Evolutionary conservation across 1,140 invertebrate genomes (phyloP).

Genomic region (Neodiprion lecontei): DNA sequence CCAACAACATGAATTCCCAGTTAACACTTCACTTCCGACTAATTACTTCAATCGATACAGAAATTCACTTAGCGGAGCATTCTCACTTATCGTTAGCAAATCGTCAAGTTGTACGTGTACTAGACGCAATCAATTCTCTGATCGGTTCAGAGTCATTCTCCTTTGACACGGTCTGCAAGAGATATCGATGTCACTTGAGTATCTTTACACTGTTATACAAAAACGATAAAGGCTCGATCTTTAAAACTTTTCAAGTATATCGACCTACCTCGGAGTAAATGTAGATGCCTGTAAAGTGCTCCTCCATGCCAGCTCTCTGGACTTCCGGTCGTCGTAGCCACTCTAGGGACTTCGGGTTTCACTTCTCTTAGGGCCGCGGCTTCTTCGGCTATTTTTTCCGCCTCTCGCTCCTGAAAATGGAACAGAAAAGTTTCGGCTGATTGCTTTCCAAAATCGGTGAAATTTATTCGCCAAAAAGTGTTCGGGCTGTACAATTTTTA

Average conservation of each 20-base stretch:
- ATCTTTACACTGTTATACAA: no score
- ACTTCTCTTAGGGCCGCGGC: slow-evolving; percentile 42
- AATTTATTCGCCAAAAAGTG: neutral
- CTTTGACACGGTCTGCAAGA: no score
- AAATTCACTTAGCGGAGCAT: neutral
- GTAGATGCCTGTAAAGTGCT: slow-evolving; percentile 50
- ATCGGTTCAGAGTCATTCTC: no score
- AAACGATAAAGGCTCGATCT: no score
- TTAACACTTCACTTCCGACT: slow-evolving; percentile 57
- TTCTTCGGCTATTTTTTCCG: slow-evolving; percentile 50
- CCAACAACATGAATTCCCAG: slow-evolving; percentile 33
- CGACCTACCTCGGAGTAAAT: slow-evolving; percentile 46
- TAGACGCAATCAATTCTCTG: no score
- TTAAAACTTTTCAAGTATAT: no score
- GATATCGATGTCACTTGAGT: no score
- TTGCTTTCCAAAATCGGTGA: neutral
- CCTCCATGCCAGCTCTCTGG: slow-evolving; percentile 51
- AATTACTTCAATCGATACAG: slow-evolving; percentile 58
- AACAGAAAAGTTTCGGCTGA: slow-evolving; percentile 10
- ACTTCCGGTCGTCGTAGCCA: slow-evolving; percentile 32
- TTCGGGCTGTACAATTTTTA: no score
- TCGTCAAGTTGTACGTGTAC: no score
- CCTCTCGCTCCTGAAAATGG: slow-evolving; percentile 49
- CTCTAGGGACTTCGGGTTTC: slow-evolving; percentile 45
- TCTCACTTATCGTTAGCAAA: no score